Percentiles rank a stretch among this genome's conserved stretches.
Evolutionary conservation across 2,113 vertebrate species (phyloP).

Genomic region (Phyllopteryx taeniolatus): DNA sequence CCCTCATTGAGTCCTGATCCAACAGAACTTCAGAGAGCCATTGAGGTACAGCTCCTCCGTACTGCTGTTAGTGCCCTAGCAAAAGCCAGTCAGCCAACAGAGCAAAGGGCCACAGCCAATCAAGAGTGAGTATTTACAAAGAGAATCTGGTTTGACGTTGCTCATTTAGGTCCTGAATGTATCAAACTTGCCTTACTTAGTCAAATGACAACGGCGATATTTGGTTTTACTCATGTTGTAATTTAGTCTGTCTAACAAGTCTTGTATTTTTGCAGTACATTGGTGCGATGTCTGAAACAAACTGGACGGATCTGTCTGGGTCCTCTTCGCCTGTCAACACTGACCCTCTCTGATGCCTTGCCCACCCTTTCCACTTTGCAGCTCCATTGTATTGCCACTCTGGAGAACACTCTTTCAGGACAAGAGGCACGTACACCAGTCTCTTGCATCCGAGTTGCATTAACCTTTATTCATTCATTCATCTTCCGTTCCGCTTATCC

Average conservation of each 20-base stretch:
- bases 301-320: conserved; percentile 88
- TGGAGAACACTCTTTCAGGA: conserved; percentile 87
- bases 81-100: conserved; percentile 80
- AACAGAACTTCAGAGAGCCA: conserved; percentile 92
- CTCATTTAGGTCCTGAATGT: not conserved
- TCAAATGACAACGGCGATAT: not conserved
- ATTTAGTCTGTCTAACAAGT: not conserved
- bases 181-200: not conserved
- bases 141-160: not conserved
- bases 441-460: not conserved
- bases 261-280: conserved; percentile 38
- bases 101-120: conserved; percentile 79
- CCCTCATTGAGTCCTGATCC: conserved; percentile 94
- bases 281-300: conserved; percentile 93
- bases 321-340: conserved; percentile 87
- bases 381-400: conserved; percentile 84
- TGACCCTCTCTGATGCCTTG: conserved; percentile 83
- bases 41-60: conserved; percentile 94
- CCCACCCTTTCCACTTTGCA: conserved; percentile 88
- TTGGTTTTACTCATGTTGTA: not conserved
- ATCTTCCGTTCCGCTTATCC: too few species aligned
- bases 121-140: conserved; percentile 82
- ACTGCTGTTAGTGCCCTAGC: conserved; percentile 85
- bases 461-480: not conserved
- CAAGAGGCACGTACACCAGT: conserved; percentile 52